These are phyloP conservation scores for Papilio machaon DNA, from an alignment of 1,140 invertebrate species.

Conservation along the genomic window DNA sequence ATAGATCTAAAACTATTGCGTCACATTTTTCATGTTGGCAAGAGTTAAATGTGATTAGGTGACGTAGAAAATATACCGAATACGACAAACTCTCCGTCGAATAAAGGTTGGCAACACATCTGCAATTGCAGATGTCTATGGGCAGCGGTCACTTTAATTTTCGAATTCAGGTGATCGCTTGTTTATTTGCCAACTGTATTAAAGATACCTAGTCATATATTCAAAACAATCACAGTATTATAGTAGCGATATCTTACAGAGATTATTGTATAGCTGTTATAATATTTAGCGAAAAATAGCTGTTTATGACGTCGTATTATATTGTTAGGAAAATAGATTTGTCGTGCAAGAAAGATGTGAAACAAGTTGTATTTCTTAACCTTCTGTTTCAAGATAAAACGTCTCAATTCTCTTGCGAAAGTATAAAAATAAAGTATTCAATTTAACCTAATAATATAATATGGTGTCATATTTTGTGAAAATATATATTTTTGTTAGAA, in stretches of 20 bases:
- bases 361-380: background rate
- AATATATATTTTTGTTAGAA: slow-evolving; percentile 76
- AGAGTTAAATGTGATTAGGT: background rate
- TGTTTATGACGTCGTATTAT: slow-evolving; percentile 41
- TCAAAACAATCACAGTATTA: slow-evolving; percentile 54
- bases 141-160: no score
- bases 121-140: no score
- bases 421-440: background rate
- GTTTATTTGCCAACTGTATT: no score
- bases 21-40: background rate
- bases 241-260: slow-evolving; percentile 56
- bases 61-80: slow-evolving; percentile 27
- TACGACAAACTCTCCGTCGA: background rate
- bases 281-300: slow-evolving; percentile 48
- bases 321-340: slow-evolving; percentile 26
- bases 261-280: slow-evolving; percentile 60
- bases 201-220: slow-evolving; percentile 51
- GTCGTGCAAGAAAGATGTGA: background rate
- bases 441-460: slow-evolving; percentile 35
- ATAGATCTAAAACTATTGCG: background rate
- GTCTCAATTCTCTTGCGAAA: background rate
- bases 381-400: background rate
- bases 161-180: no score
- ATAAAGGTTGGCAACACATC: no score
- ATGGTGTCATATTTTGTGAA: slow-evolving; percentile 43